These are phyloP conservation scores for Colaptes auratus DNA, from an alignment of 2,113 vertebrate species.

Conservation along the genomic window DNA sequence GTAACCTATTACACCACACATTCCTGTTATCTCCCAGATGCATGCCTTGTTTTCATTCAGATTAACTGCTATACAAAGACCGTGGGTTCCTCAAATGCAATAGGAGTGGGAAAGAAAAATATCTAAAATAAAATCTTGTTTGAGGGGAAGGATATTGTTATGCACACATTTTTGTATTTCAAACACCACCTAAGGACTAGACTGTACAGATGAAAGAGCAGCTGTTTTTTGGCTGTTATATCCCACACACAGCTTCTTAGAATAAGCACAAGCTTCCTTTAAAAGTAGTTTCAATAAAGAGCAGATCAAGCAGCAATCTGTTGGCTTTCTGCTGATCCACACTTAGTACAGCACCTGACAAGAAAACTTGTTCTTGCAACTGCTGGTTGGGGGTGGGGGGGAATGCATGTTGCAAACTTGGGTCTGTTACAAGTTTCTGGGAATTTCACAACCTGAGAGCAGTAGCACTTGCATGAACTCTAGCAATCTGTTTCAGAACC, in stretches of 20 bases:
- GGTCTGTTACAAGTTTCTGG: neutral
- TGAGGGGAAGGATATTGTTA: neutral
- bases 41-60: neutral
- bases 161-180: neutral
- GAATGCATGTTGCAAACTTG: neutral
- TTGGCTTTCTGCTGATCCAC: neutral
- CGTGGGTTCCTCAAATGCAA: neutral
- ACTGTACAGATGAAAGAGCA: neutral
- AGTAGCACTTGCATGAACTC: neutral
- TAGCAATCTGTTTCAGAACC: neutral
- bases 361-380: neutral
- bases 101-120: neutral
- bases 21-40: neutral
- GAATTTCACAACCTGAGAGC: neutral
- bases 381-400: neutral
- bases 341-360: neutral
- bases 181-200: neutral
- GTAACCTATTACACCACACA: neutral
- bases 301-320: neutral
- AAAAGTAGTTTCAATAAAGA: neutral
- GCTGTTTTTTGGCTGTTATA: neutral
- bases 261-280: neutral
- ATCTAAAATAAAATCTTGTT: neutral
- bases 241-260: neutral
- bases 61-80: neutral